A percentile compares a stretch with the other conserved stretches of the same genome.
Evolutionary conservation across 2,113 vertebrate species (phyloP).

Genomic region (Erpornis zantholeuca): DNA sequence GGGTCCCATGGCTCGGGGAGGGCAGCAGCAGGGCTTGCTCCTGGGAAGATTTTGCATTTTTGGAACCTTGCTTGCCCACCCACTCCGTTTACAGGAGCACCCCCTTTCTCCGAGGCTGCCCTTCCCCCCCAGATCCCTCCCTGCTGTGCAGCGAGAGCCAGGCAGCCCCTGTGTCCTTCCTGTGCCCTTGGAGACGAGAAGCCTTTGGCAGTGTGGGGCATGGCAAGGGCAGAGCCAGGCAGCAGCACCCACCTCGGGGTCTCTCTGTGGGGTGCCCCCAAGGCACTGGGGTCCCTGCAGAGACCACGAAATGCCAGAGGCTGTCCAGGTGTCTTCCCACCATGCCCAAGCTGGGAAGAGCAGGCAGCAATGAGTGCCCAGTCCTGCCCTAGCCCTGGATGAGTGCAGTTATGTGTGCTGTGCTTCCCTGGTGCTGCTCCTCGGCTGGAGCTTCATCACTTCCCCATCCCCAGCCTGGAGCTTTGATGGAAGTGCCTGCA

Average conservation of each 20-base stretch:
- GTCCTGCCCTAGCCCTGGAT: not conserved
- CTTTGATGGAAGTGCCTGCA: not conserved
- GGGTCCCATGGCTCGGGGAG: fast-evolving
- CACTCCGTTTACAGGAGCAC: fast-evolving
- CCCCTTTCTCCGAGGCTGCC: not conserved
- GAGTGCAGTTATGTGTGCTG: fast-evolving
- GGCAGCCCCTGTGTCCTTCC: not conserved
- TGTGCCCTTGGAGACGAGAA: not conserved
- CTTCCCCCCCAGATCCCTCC: not conserved
- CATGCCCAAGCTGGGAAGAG: fast-evolving
- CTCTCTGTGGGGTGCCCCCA: fast-evolving
- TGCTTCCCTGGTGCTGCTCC: not conserved
- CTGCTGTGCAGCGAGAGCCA: fast-evolving
- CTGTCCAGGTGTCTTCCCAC: not conserved
- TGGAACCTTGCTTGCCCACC: not conserved
- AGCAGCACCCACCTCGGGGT: fast-evolving
- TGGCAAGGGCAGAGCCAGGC: not conserved
- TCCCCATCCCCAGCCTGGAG: not conserved
- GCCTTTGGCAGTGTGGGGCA: not conserved
- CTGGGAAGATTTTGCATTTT: fast-evolving
- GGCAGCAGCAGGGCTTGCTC: not conserved
- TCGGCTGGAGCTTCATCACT: not conserved
- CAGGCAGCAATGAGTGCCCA: not conserved
- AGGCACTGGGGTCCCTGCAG: fast-evolving
- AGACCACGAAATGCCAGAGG: not conserved